phyloP scores from a whole-genome alignment of 2,113 vertebrate genomes.

The Calonectris borealis region DNA sequence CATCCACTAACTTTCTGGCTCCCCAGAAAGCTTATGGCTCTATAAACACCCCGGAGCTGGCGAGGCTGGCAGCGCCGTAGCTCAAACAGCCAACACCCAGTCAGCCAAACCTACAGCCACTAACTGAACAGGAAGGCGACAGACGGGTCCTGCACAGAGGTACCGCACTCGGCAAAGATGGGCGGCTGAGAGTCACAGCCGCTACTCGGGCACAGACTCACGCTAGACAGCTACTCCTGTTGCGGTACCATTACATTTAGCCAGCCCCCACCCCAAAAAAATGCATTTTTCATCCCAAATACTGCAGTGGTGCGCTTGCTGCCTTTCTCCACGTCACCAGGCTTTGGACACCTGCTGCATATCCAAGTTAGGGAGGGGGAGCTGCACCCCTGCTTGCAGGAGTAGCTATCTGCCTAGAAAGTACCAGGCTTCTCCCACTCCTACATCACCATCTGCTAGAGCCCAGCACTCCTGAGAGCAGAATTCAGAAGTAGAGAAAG shows the following conservation, averaged over 20 bases:
- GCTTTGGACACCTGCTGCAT: neutral
- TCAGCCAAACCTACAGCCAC: neutral
- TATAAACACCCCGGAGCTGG: accelerated
- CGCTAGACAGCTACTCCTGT: neutral
- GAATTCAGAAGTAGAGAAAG: neutral
- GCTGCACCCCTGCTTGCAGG: neutral
- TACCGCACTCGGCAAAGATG: accelerated
- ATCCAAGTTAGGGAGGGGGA: neutral
- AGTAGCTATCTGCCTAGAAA: neutral
- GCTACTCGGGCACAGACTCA: accelerated
- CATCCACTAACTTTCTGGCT: neutral
- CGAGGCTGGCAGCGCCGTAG: accelerated
- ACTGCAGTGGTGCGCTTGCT: neutral
- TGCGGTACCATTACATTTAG: accelerated
- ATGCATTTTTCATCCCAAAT: neutral
- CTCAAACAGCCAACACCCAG: accelerated
- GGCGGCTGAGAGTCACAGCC: accelerated
- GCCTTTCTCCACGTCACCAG: neutral
- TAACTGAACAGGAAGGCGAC: neutral
- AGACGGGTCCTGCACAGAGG: accelerated
- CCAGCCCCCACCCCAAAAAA: neutral
- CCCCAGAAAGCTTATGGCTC: accelerated
- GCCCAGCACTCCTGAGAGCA: neutral
- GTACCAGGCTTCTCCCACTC: neutral
- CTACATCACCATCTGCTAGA: slow-evolving; percentile 13